Conservation (phyloP, 2,888 invertebrate species). For the Actias luna region DNA sequence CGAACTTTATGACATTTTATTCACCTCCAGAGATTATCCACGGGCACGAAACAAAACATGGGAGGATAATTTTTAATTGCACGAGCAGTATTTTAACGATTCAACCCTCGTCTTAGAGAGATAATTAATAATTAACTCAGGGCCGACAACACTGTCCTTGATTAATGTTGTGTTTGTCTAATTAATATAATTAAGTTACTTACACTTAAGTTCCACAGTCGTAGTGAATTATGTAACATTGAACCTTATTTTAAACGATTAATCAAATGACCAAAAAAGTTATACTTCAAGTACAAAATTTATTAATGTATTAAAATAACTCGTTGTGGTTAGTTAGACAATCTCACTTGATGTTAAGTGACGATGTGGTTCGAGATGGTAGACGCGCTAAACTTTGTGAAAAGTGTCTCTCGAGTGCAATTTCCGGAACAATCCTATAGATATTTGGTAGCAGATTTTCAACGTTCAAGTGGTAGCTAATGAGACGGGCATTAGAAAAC, state of each 20-base stretch:
- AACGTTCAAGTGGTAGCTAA: no score
- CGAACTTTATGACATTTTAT: no score
- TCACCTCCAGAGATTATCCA: neutral
- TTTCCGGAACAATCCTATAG: no score
- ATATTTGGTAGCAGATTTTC: no score
- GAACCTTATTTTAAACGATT: neutral
- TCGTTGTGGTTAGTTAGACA: neutral
- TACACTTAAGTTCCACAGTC: neutral
- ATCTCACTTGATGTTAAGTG: no score
- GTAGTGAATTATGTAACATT: neutral
- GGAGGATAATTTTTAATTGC: neutral
- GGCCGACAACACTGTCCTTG: conserved; percentile 3
- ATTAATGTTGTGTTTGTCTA: conserved; percentile 23
- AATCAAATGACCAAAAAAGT: no score
- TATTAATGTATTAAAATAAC: neutral
- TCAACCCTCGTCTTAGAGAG: conserved; percentile 3
- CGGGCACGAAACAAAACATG: neutral
- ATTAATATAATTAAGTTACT: conserved; percentile 11
- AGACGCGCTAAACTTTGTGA: no score
- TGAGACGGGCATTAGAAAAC: no score
- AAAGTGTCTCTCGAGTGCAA: no score
- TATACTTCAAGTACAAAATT: neutral
- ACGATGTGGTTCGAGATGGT: no score
- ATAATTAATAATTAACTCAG: conserved; percentile 5
- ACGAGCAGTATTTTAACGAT: neutral